These are phyloP conservation scores for Myrmecophaga tridactyla DNA, from an alignment of 2,113 vertebrate genomes.

Conservation along the genomic window DNA sequence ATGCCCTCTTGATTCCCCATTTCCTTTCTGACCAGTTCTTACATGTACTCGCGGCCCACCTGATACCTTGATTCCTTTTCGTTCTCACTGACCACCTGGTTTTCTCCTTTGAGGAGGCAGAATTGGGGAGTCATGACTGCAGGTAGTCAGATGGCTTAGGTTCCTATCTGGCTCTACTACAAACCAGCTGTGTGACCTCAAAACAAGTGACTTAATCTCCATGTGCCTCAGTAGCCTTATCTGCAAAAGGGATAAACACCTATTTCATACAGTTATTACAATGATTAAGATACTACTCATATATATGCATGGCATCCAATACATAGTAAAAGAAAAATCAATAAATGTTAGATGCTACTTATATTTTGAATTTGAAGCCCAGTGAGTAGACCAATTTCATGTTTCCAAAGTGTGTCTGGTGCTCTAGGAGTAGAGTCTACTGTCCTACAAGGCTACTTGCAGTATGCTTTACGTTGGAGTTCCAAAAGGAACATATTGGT, in stretches of 20 bases:
- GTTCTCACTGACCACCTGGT: background rate
- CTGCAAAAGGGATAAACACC: background rate
- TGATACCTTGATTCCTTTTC: slow-evolving; percentile 36
- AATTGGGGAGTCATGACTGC: background rate
- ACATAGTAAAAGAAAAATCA: background rate
- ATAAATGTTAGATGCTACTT: background rate
- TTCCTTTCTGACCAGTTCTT: background rate
- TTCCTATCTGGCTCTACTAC: background rate
- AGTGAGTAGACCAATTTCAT: background rate
- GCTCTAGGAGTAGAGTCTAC: background rate
- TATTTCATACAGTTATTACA: background rate
- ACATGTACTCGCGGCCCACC: background rate
- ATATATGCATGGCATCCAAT: background rate
- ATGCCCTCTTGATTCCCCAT: background rate
- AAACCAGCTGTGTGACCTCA: background rate
- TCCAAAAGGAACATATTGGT: background rate
- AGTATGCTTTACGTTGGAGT: background rate
- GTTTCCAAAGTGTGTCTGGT: slow-evolving; percentile 6
- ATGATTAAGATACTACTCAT: background rate
- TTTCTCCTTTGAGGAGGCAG: slow-evolving; percentile 21
- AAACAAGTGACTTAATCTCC: background rate
- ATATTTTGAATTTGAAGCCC: slow-evolving; percentile 1
- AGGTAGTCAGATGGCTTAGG: background rate
- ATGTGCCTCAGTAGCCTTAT: background rate
- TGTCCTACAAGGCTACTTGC: background rate